Conservation (phyloP, 2,113 vertebrate species). For the Oryctolagus cuniculus region DNA sequence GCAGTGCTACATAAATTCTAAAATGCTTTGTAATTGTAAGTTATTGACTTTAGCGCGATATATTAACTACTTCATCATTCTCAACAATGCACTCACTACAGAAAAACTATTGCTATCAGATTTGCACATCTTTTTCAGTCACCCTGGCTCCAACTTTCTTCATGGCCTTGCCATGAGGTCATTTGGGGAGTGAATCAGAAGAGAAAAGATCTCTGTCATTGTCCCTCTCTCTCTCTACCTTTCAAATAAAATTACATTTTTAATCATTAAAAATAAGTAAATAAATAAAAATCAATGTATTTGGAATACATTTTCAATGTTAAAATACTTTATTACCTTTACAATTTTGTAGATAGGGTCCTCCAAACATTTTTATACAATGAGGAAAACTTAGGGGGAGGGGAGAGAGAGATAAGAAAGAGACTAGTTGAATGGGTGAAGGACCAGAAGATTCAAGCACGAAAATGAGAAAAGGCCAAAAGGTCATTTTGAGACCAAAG, state of each 20-base stretch:
- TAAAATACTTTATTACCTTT: neutral
- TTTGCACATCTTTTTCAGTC: neutral
- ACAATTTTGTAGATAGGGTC: neutral
- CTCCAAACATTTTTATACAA: neutral
- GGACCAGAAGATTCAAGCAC: neutral
- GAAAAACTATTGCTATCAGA: neutral
- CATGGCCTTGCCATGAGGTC: no score
- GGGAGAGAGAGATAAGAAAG: neutral
- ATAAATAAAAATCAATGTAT: neutral
- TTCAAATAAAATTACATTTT: no score
- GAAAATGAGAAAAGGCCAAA: constrained; percentile 58
- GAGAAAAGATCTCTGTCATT: no score
- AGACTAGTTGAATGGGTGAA: neutral
- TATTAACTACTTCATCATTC: neutral
- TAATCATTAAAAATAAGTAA: no score
- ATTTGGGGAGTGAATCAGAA: no score
- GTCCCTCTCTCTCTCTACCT: no score
- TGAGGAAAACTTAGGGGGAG: neutral
- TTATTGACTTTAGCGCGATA: neutral
- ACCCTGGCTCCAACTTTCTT: neutral
- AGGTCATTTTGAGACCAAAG: constrained; percentile 15
- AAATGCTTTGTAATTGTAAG: neutral
- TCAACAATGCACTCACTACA: neutral
- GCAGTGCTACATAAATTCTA: neutral
- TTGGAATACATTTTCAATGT: neutral